A percentile compares a stretch with the other conserved stretches of the same genome.
Conservation (phyloP, 2,888 invertebrate species). For the Salticus scenicus region DNA sequence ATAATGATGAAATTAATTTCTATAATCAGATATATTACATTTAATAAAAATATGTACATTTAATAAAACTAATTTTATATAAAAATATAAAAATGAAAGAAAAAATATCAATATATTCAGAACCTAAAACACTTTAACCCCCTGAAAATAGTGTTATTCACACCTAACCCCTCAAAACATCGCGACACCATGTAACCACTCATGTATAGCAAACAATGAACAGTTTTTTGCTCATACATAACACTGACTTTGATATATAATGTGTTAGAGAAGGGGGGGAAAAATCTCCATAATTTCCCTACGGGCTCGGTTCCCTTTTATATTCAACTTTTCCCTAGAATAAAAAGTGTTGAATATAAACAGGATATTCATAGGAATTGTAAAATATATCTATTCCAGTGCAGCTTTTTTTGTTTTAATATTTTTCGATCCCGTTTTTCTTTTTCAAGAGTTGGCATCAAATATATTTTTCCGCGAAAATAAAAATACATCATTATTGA, state of each 20-base stretch:
- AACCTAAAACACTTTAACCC: neutral
- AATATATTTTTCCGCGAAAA: neutral
- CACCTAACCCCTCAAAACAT: neutral
- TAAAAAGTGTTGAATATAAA: conserved; percentile 60
- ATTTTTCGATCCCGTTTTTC: neutral
- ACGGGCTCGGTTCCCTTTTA: conserved; percentile 23
- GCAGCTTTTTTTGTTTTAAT: neutral
- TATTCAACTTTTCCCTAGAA: conserved; percentile 41
- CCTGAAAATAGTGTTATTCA: neutral
- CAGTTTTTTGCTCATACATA: conserved; percentile 21
- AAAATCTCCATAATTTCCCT: conserved; percentile 63
- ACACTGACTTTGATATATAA: conserved; percentile 66
- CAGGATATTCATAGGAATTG: conserved; percentile 59
- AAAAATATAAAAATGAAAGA: too few species aligned
- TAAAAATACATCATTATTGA: conserved; percentile 20
- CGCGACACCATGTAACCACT: conserved; percentile 7
- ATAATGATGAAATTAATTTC: too few species aligned
- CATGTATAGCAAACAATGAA: conserved; percentile 2
- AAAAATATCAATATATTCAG: neutral
- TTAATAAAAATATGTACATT: too few species aligned
- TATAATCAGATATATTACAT: too few species aligned
- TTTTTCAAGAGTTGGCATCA: neutral
- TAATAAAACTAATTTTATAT: too few species aligned
- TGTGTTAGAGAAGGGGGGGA: conserved; percentile 8
- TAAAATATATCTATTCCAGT: conserved; percentile 32